Base-by-base conservation (phyloP, 1,140 invertebrate species). In the Latrodectus geometricus region DNA sequence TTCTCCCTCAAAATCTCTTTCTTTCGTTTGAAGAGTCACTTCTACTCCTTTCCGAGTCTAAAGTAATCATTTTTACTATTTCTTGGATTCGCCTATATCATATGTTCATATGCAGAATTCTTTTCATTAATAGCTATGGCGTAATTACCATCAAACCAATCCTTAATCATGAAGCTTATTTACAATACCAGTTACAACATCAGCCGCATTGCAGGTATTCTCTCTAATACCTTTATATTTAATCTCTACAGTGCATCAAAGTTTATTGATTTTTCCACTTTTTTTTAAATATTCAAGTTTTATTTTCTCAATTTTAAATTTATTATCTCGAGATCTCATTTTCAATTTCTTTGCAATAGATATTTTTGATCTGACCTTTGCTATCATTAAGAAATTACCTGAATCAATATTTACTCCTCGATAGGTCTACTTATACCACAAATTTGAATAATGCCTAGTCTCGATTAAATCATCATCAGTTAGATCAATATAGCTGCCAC, bases 61-160 rank as follows among this genome's bases (percentile, higher is more conserved):
- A 50, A 12, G 11, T 74, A 74, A 5, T 35, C 23, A 48, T 74
- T 35, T 12, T 48, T 8, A 20, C 23, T 52, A 56, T 20, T 49
- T 52, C 49, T 75, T 8, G 12, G 20, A 54, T 75, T 9, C 17
- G 0, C 52, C n/a, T 75, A n/a, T 21, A 75, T 17, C 73, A 75
- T 75, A n/a, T 75, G 17, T 75, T 52, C 3, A 75, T 75, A 75
- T 54, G 72, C 72, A 11, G 11, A 1, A 76, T 23, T n/a, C 2
- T 56, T 56, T 48, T 56, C 21, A 4, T 21, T 12, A 20, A 17
- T 76, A 21, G 4, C 4, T 56, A 65, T 65, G 61, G 61, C 61
- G 7, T 7, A 65, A 65, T 76, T 9, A 17, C 21, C 50, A 76
- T 76, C 50, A 52, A 76, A 76, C 14, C 48, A 76, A 20, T 76